Evolutionary conservation across 2,888 invertebrate species (phyloP).

Genomic region (Athalia cordata): DNA sequence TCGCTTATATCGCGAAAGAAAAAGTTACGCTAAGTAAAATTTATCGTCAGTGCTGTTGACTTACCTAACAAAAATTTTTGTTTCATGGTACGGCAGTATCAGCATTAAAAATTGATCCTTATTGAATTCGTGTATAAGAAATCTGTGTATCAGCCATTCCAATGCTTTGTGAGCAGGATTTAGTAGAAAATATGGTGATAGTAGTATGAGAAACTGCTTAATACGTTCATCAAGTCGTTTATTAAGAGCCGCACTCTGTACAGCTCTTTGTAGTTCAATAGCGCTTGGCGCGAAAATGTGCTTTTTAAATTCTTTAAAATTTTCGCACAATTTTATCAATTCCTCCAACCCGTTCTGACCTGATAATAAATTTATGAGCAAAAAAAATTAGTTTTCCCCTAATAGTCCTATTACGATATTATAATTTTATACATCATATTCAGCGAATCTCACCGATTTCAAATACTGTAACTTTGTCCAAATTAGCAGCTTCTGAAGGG

Average conservation of each 20-base stretch:
- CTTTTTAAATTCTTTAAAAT: slow-evolving; percentile 83
- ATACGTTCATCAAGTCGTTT: slow-evolving; percentile 84
- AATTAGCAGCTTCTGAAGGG: slow-evolving; percentile 90
- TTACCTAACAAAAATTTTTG: slow-evolving; percentile 87
- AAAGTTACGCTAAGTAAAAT: no score
- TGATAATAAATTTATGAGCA: slow-evolving; percentile 59
- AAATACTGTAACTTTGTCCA: slow-evolving; percentile 89
- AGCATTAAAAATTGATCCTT: slow-evolving; percentile 86
- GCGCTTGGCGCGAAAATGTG: slow-evolving; percentile 87
- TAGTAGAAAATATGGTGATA: slow-evolving; percentile 93
- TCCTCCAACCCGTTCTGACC: slow-evolving; percentile 89
- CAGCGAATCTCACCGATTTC: slow-evolving; percentile 81
- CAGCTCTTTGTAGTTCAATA: slow-evolving; percentile 86
- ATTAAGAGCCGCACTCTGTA: slow-evolving; percentile 86
- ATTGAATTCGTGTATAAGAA: slow-evolving; percentile 92
- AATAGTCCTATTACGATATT: slow-evolving; percentile 11
- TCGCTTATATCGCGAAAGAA: neutral
- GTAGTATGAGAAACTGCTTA: slow-evolving; percentile 83
- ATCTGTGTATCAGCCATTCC: slow-evolving; percentile 96
- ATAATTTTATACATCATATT: neutral
- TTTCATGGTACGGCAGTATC: slow-evolving; percentile 94
- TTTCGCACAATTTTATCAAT: slow-evolving; percentile 82
- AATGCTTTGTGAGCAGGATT: slow-evolving; percentile 91
- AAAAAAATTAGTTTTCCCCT: slow-evolving; percentile 10
- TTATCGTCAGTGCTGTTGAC: neutral